Conservation (phyloP, 2,888 invertebrate species). For the Sphaeridia pumilis region DNA sequence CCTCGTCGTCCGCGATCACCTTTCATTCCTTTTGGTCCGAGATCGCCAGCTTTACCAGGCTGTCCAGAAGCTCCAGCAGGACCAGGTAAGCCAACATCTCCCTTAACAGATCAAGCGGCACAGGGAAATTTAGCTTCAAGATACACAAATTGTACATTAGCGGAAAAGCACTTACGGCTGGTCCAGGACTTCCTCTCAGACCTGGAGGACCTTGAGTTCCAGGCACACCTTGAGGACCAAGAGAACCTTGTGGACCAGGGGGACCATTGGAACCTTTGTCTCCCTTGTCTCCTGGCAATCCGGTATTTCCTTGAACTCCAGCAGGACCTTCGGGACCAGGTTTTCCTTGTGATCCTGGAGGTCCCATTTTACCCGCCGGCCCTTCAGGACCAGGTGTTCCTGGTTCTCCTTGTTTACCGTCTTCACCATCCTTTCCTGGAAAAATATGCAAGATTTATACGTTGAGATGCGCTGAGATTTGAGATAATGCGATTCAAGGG, state of each 20-base stretch:
- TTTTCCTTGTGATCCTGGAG: slow-evolving; percentile 57
- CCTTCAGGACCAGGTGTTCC: slow-evolving; percentile 46
- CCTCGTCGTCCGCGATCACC: slow-evolving; percentile 63
- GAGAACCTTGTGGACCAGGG: slow-evolving; percentile 42
- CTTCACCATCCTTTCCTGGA: slow-evolving; percentile 52
- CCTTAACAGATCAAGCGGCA: too few species aligned
- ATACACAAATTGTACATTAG: neutral
- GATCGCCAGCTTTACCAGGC: slow-evolving; percentile 52
- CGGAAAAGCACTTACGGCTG: slow-evolving; percentile 45
- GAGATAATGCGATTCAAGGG: neutral
- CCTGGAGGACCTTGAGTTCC: slow-evolving; percentile 50
- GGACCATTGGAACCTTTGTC: slow-evolving; percentile 49
- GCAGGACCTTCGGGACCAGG: slow-evolving; percentile 65
- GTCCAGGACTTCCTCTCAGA: slow-evolving; percentile 54
- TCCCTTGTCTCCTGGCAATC: slow-evolving; percentile 66
- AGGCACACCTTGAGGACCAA: slow-evolving; percentile 50
- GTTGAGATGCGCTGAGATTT: neutral
- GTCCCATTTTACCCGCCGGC: slow-evolving; percentile 49
- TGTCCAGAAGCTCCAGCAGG: slow-evolving; percentile 45
- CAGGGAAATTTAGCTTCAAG: neutral
- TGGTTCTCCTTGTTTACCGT: slow-evolving; percentile 58
- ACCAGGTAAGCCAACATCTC: slow-evolving; percentile 61
- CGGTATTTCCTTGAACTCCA: slow-evolving; percentile 63
- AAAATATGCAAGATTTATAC: neutral
- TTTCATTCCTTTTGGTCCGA: slow-evolving; percentile 49